A percentile compares a stretch with the other conserved stretches of the same genome.
Evolutionary conservation across 2,113 vertebrate species (phyloP).

Genomic region (Chlamydotis undulata): DNA sequence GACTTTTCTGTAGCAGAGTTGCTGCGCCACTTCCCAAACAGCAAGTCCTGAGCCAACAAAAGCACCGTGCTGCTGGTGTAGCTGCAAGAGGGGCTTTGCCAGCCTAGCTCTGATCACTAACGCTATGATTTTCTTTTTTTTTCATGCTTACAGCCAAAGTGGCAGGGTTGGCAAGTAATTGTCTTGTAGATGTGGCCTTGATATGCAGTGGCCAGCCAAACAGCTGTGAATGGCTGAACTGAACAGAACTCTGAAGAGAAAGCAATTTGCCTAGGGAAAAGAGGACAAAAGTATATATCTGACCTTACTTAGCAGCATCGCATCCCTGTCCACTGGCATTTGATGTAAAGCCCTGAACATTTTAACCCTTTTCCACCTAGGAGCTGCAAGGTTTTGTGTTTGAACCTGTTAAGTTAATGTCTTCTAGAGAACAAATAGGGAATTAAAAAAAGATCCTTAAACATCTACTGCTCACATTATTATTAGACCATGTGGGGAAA

Average conservation of each 20-base stretch:
- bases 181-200: neutral
- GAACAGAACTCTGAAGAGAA: neutral
- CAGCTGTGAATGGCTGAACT: neutral
- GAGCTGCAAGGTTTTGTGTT: neutral
- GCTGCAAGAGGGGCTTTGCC: neutral
- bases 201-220: neutral
- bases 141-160: neutral
- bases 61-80: neutral
- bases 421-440: neutral
- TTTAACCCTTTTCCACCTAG: neutral
- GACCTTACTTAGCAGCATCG: neutral
- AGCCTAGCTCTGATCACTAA: neutral
- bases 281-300: neutral
- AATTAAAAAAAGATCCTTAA: neutral
- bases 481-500: neutral
- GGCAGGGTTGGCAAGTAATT: neutral
- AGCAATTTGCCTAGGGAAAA: neutral
- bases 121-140: neutral
- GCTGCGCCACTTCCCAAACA: neutral
- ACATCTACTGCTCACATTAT: neutral
- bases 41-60: neutral
- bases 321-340: neutral
- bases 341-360: neutral
- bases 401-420: neutral
- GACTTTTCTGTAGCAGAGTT: fast-evolving